Evolutionary conservation across 2,888 invertebrate genomes (phyloP), one percentile per base, ranked within the genome.

Genomic region (Lepidochrysops patricia): DNA sequence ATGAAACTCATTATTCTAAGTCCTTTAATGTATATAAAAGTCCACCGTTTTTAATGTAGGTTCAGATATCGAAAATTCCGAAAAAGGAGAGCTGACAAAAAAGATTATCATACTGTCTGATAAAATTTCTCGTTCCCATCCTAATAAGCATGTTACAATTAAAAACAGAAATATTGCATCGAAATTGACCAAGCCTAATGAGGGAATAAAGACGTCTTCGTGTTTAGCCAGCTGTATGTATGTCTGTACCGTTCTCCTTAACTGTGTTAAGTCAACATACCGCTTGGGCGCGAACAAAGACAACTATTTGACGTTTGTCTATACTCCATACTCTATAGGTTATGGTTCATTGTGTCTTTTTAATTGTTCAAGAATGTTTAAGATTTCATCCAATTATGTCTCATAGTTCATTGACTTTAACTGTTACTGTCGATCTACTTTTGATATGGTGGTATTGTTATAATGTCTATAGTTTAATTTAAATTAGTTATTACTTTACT

Each of bases 151-250:
- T n/a, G 19, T 19, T 19, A 43, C 9, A 43, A 7, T 19, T 3
- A 43, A 15, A 7, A 15, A 19, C 43, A 2, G n/a, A n/a, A 4
- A 25, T 48, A 15, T 49, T 49, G 49, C n/a, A 26, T 26, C n/a
- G n/a, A 25, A 43, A 49, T 49, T 49, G 49, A 49, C 26, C 4
- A 5, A 49, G 49, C 25, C 13, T 25, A 49, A 49, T 49, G 49
- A 49, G 49, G 23, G 49, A 23, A 52, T 27, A 27, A 27, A 27
- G 27, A 52, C 27, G 29, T 52, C 25, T 50, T 60, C 29, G 52
- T 70, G 62, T 71, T 70, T 68, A 63, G 63, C 61, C 71, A 71
- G 68, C 68, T 69, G 70, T 58, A 61, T 65, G 61, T 68, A 66
- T 69, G 65, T 62, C 60, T 61, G 61, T 56, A 60, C 63, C 67